Base-by-base conservation (phyloP, 2,888 invertebrate genomes). In the Peribatodes rhomboidaria region DNA sequence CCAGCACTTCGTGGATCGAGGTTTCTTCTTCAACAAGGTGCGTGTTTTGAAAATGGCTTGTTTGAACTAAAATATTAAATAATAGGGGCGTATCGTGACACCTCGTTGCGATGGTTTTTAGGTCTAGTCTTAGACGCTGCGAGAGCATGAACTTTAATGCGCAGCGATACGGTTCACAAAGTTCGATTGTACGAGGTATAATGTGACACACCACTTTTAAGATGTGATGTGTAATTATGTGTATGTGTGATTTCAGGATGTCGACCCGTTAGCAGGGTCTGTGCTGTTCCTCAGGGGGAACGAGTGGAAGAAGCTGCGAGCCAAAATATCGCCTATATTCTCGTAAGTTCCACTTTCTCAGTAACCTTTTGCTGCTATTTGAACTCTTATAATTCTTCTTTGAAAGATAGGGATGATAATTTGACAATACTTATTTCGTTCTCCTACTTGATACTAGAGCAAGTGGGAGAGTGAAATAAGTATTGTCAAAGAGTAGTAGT, bases 291-390 rank as follows among this genome's bases (percentile, higher is more conserved):
- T 93, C 3, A 76, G 89, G n/a, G 93, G 93, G 0, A 87, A 85
- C 52, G 88, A 90, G 71, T 93, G 93, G 93, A 89, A 83, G 74
- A 79, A 78, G 55, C 78, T 93, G 0, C 69, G 93, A 39, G 87
- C 92, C 0, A 93, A 93, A 67, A 91, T 93, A 72, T 91, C 93
- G 0, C 93, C 93, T 0, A 90, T 92, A 71, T 93, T 93, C 70
- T 92, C 93, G 92, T 93, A 71, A 88, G 92, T 86, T 31, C 41
- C 1, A 10, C 0, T 44, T 16, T 14, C 8, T 13, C 20, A 14
- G 2, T 35, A 27, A 27, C 27, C 2, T 27, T 2, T 27, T 27
- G 6, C 27, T 27, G 6, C n/a, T n/a, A n/a, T n/a, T n/a, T n/a
- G n/a, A n/a, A n/a, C n/a, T 27, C 27, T 27, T 27, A 10, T 11